Percentiles rank a stretch among this genome's conserved stretches.
phyloP scores from a whole-genome alignment of 2,113 vertebrate genomes.

The Hucho hucho region DNA sequence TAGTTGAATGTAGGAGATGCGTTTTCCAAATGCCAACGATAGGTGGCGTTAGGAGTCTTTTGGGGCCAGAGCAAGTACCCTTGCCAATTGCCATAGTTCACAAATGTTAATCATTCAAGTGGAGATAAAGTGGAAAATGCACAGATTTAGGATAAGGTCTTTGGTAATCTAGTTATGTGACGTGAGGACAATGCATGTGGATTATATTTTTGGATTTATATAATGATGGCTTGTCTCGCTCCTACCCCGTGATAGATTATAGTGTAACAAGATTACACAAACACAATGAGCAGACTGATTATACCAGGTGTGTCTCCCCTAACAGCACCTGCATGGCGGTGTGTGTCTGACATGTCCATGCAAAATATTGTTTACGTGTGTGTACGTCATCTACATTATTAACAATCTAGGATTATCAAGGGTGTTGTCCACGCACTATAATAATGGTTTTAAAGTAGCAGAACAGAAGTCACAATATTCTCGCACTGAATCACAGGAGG shows the following conservation, averaged over 20 bases:
- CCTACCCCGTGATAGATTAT: slow-evolving; percentile 43
- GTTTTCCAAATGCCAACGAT: background rate
- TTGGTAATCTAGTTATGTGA: slow-evolving; percentile 49
- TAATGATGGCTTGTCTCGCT: background rate
- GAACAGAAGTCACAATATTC: slow-evolving; percentile 6
- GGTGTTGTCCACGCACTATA: too few relatives aligned
- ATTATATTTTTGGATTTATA: slow-evolving; percentile 44
- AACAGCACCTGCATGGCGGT: background rate
- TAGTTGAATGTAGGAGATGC: background rate
- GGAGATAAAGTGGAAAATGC: slow-evolving; percentile 18
- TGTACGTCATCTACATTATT: slow-evolving; percentile 20
- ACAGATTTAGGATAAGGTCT: slow-evolving; percentile 7
- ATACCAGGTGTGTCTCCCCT: slow-evolving; percentile 9
- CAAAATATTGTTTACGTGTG: slow-evolving; percentile 3
- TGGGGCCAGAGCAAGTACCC: background rate
- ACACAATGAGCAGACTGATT: slow-evolving; percentile 8
- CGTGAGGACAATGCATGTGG: slow-evolving; percentile 38
- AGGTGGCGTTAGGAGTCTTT: slow-evolving; percentile 44
- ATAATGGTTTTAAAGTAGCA: too few relatives aligned
- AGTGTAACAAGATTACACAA: slow-evolving; percentile 43
- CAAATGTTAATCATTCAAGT: background rate
- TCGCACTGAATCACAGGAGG: slow-evolving; percentile 22
- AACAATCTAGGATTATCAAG: too few relatives aligned
- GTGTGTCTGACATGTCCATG: background rate
- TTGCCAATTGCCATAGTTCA: slow-evolving; percentile 1